A percentile compares a stretch with the other conserved stretches of the same genome.
Evolutionary conservation across 2,888 invertebrate genomes (phyloP).

Genomic region (Protodeltote pygarga): DNA sequence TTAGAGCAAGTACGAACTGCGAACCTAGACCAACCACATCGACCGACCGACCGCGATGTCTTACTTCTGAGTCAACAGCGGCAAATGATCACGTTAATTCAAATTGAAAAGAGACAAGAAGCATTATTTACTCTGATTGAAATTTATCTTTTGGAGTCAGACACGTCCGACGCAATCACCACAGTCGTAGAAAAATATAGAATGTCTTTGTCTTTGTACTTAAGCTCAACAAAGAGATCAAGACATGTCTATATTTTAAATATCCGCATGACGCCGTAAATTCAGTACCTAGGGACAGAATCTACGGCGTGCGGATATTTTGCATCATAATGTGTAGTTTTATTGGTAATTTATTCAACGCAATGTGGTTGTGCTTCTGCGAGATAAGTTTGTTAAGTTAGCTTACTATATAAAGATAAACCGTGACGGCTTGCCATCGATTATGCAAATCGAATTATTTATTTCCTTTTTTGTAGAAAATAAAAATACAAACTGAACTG

Average conservation of each 20-base stretch:
- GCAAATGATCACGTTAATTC: constrained; percentile 71
- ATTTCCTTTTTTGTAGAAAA: constrained; percentile 72
- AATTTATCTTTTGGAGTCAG: constrained; percentile 46
- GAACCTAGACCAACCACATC: constrained; percentile 69
- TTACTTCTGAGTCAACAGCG: constrained; percentile 69
- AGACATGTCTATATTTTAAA: too few species aligned
- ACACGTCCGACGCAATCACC: constrained; percentile 30
- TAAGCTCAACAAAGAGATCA: too few species aligned
- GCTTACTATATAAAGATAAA: constrained; percentile 68
- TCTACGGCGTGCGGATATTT: constrained; percentile 41
- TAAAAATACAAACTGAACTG: constrained; percentile 51
- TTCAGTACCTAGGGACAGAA: constrained; percentile 3
- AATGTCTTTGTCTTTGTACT: constrained; percentile 39
- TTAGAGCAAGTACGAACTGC: constrained; percentile 72
- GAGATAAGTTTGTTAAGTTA: constrained; percentile 56
- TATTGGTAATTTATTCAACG: constrained; percentile 71
- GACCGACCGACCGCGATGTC: constrained; percentile 1
- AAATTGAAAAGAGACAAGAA: constrained; percentile 64
- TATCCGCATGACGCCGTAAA: too few species aligned
- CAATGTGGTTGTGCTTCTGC: constrained; percentile 55
- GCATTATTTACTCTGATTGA: constrained; percentile 59
- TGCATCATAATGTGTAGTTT: constrained; percentile 64
- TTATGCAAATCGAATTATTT: constrained; percentile 77
- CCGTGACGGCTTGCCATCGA: constrained; percentile 63
- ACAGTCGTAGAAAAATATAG: constrained; percentile 53